Evolutionary conservation across 2,888 invertebrate species (phyloP), one percentile per base, ranked within the genome.

Genomic region (Mesochorus sp.): DNA sequence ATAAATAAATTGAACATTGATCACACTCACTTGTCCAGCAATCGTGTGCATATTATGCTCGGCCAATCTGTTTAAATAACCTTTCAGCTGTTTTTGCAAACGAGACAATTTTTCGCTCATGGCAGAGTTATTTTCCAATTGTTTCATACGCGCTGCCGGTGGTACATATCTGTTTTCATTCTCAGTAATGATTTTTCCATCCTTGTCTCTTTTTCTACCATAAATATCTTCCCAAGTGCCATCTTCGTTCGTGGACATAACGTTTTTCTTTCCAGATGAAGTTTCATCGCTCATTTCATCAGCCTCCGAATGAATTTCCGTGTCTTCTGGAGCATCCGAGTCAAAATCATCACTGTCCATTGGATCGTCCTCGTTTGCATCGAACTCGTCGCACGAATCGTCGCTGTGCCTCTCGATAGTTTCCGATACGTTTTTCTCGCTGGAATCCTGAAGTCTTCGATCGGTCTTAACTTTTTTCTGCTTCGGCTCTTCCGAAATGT

Each of bases 21-120:
- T 17, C 6, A 3, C 24, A 59, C 61, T 71, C 87, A 92, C 92
- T 88, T 92, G 91, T 0, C 92, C 93, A 64, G 95, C 93, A 26
- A 98, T 97, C 89, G 94, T 95, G 89, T 96, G 96, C 88, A 99
- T 94, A 90, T 98, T 99, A 19, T 95, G 94, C 87, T 97, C 97
- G 0, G 98, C 94, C 39, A 98, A 91, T 76, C 97, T 95, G 92
- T 98, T 98, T 0, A 98, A 91, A 1, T 96, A 92, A 66, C 97
- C 98, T 92, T 98, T 98, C 75, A 98, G 92, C 90, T 96, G 96
- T 84, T 95, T 94, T 85, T 93, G 94, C n/a, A 98, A 88, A 82
- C 94, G 93, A 6, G 92, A 92, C 26, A 96, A 85, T 76, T 95
- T 93, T 86, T 95, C 93, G 92, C 79, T 94, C 92, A 88, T 90